phyloP scores from a whole-genome alignment of 2,797 vertebrate species.

The Halcyon chelicuti region DNA sequence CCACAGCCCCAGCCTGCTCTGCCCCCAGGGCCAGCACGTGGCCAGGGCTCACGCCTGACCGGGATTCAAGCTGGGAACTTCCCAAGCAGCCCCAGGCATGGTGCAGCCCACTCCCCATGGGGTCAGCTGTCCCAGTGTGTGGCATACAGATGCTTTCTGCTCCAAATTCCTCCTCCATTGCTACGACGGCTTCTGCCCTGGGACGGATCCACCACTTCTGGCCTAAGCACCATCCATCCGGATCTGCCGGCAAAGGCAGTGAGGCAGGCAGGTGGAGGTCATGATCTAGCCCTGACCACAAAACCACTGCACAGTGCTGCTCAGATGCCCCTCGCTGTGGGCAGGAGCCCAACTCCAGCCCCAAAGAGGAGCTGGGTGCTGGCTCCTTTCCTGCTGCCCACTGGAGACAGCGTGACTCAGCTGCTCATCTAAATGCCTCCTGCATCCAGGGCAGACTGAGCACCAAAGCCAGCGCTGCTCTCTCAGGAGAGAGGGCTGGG shows the following conservation, averaged over 20 bases:
- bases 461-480: neutral
- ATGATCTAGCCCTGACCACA: neutral
- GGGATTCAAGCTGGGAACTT: neutral
- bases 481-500: neutral
- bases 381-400: neutral
- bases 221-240: neutral
- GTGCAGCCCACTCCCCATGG: rapidly evolving
- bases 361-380: neutral
- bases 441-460: neutral
- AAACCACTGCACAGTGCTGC: neutral
- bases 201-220: neutral
- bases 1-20: neutral
- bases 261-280: neutral
- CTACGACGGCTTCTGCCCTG: rapidly evolving
- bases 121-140: rapidly evolving
- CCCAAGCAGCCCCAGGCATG: neutral
- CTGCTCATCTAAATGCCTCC: neutral
- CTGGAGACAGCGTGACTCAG: neutral
- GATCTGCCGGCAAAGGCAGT: neutral
- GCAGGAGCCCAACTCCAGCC: neutral
- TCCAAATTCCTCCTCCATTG: neutral
- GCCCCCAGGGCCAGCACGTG: rapidly evolving
- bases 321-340: rapidly evolving
- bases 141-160: rapidly evolving
- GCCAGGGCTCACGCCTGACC: rapidly evolving